These are phyloP conservation scores for Chionoecetes opilio DNA, from an alignment of 1,140 invertebrate genomes.

Conservation along the genomic window DNA sequence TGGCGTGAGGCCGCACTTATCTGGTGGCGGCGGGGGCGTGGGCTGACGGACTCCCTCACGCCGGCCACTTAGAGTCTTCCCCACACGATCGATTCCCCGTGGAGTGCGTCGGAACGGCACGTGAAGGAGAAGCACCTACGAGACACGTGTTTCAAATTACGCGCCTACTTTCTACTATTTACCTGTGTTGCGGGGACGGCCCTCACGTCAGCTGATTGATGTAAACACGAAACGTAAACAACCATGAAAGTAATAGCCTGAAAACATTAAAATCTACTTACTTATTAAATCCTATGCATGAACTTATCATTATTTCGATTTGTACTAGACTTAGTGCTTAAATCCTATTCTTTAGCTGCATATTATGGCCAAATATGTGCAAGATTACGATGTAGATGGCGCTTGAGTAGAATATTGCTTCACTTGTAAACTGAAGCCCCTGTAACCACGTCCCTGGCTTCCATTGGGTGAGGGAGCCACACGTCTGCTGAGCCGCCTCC, in stretches of 20 bases:
- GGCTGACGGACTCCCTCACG: neutral
- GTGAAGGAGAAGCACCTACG: neutral
- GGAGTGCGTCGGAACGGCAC: constrained; percentile 44
- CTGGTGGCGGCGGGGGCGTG: neutral
- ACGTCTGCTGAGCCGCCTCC: neutral
- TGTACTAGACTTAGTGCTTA: neutral
- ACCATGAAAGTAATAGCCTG: neutral
- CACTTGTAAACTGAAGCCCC: constrained; percentile 61
- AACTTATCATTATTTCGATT: too few species aligned
- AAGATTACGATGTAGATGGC: constrained; percentile 62
- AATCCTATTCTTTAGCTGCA: neutral
- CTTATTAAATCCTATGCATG: neutral
- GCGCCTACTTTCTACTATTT: constrained; percentile 42
- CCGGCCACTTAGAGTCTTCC: constrained; percentile 51
- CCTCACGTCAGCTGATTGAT: constrained; percentile 65
- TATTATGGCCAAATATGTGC: constrained; percentile 68
- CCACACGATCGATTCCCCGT: constrained; percentile 50
- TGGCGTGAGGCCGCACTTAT: constrained; percentile 14
- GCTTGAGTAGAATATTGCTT: constrained; percentile 60
- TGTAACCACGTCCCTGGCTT: constrained; percentile 23
- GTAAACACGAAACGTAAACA: constrained; percentile 70
- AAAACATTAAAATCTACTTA: neutral
- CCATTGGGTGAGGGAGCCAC: neutral
- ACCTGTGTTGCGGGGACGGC: constrained; percentile 62
- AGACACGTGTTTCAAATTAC: constrained; percentile 44